A percentile compares a stretch with the other conserved stretches of the same genome.
Conservation (phyloP, 2,113 vertebrate species). For the Nothoprocta pentlandii region DNA sequence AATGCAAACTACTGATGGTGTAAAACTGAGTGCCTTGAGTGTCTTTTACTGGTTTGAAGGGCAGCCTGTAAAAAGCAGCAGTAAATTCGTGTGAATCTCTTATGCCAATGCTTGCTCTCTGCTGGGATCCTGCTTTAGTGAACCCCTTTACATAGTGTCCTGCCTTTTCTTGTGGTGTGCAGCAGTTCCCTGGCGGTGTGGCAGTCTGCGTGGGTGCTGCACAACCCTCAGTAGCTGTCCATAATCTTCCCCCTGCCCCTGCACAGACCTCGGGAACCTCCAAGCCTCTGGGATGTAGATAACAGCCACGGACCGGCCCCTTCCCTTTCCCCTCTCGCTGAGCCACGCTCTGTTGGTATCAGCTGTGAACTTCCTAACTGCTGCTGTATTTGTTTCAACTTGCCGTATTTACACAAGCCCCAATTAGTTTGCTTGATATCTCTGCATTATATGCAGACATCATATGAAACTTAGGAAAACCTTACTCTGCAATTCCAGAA, state of each 20-base stretch:
- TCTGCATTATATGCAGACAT: neutral
- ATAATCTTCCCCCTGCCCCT: too few species aligned
- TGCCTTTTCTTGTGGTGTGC: neutral
- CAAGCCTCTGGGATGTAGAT: neutral
- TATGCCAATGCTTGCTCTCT: neutral
- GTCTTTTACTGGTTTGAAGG: neutral
- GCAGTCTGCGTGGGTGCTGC: neutral
- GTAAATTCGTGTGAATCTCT: neutral
- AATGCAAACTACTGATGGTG: neutral
- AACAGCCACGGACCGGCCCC: fast-evolving
- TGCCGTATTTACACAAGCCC: neutral
- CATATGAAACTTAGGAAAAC: neutral
- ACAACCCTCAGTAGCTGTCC: neutral
- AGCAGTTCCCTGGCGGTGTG: neutral
- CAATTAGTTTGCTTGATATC: neutral
- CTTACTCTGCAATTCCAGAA: neutral
- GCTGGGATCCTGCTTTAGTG: neutral
- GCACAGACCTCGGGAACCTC: neutral
- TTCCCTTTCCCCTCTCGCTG: neutral
- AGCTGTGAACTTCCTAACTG: neutral
- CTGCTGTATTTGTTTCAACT: neutral
- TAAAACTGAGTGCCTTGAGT: neutral
- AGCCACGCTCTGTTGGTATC: neutral
- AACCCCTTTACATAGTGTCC: neutral
- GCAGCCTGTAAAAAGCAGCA: neutral